Evolutionary conservation across 2,888 invertebrate species (phyloP).

Genomic region (Xanthia togata): DNA sequence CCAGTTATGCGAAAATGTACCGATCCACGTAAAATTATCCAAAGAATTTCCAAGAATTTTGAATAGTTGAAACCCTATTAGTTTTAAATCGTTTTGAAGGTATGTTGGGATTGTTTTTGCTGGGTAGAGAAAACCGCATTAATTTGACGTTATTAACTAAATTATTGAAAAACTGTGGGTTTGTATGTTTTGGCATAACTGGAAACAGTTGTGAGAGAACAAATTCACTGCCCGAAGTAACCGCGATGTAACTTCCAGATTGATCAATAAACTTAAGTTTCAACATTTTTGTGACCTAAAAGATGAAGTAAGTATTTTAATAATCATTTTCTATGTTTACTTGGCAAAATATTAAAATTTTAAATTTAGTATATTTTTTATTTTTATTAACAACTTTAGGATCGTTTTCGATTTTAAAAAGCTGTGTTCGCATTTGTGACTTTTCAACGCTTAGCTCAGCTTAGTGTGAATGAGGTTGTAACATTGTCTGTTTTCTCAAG

Average conservation of each 20-base stretch:
- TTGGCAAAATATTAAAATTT: background rate
- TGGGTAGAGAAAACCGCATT: too few species aligned
- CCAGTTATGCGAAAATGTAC: constrained; percentile 5
- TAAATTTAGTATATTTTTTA: background rate
- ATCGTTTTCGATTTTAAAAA: background rate
- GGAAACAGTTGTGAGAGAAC: constrained; percentile 6
- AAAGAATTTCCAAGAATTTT: background rate
- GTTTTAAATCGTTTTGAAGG: background rate
- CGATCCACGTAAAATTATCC: background rate
- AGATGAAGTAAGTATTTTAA: background rate
- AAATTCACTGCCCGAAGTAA: constrained; percentile 13
- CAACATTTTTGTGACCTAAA: background rate
- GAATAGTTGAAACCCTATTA: background rate
- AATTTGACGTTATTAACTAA: background rate
- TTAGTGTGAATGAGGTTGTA: background rate
- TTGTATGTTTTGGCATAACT: constrained; percentile 3
- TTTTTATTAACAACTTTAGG: background rate
- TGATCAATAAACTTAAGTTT: background rate
- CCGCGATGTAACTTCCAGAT: background rate
- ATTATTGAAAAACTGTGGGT: background rate
- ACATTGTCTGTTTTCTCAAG: background rate
- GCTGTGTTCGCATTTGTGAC: background rate
- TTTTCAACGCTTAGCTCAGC: background rate
- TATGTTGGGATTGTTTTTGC: background rate
- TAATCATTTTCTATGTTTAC: background rate